phyloP scores from a whole-genome alignment of 2,888 invertebrate species.

The Orthosia gracilis region DNA sequence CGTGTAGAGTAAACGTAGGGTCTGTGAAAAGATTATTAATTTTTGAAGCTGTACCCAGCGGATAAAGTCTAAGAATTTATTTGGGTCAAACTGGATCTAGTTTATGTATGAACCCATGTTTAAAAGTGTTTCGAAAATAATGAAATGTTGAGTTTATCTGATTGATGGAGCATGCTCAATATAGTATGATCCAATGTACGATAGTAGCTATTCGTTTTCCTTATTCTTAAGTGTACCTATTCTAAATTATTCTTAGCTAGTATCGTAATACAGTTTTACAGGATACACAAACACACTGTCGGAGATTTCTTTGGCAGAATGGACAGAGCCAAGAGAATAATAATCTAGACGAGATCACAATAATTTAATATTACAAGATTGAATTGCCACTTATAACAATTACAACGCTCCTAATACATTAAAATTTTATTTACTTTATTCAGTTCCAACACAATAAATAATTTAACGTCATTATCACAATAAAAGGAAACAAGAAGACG shows the following conservation, averaged over 20 bases:
- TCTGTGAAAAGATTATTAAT: slow-evolving; percentile 63
- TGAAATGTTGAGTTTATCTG: not conserved
- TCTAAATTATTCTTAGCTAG: not conserved
- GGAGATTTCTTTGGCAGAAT: not conserved
- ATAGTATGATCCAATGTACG: too few relatives aligned
- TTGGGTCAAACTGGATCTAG: slow-evolving; percentile 45
- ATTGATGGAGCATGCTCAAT: not conserved
- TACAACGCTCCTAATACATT: slow-evolving; percentile 24
- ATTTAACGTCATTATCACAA: slow-evolving; percentile 59
- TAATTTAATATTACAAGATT: slow-evolving; percentile 8
- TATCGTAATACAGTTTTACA: not conserved
- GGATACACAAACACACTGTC: not conserved
- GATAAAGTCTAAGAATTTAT: slow-evolving; percentile 45
- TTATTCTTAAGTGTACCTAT: not conserved
- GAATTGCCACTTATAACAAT: slow-evolving; percentile 35
- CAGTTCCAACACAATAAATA: slow-evolving; percentile 40
- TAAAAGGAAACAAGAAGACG: slow-evolving; percentile 43
- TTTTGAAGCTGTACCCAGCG: slow-evolving; percentile 55
- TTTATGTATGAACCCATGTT: slow-evolving; percentile 30
- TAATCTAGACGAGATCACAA: not conserved
- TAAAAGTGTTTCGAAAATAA: slow-evolving; percentile 3
- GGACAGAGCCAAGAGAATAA: not conserved
- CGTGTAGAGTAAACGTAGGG: slow-evolving; percentile 58
- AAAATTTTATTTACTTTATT: slow-evolving; percentile 40
- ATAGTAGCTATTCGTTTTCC: not conserved